phyloP scores from a whole-genome alignment of 1,140 invertebrate species.

The Lasioglossum baleicum region DNA sequence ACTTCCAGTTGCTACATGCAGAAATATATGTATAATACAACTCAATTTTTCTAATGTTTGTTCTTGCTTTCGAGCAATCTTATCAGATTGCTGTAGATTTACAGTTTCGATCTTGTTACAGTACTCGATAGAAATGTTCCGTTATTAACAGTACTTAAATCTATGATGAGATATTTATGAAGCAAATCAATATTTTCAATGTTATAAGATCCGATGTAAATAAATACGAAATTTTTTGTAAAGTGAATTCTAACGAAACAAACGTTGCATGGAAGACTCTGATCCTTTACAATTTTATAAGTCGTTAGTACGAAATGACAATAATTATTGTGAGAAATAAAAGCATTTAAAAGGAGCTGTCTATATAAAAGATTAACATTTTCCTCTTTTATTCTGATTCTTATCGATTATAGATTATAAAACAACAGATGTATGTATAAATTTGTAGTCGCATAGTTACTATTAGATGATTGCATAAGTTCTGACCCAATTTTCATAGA shows the following conservation, averaged over 20 bases:
- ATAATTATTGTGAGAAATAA: conserved; percentile 44
- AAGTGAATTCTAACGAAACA: conserved; percentile 8
- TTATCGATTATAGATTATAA: not conserved
- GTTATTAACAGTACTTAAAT: conserved; percentile 30
- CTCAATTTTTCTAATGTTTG: conserved; percentile 9
- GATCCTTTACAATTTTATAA: conserved; percentile 28
- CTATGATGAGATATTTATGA: not conserved
- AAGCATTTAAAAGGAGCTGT: not conserved
- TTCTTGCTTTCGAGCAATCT: not conserved
- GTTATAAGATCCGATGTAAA: conserved; percentile 20
- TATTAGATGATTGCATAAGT: too few relatives aligned
- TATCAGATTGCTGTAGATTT: not conserved
- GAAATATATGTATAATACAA: not conserved
- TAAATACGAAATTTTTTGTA: conserved; percentile 36
- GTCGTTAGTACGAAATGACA: conserved; percentile 22
- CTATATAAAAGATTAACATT: not conserved
- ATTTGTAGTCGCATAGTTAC: not conserved
- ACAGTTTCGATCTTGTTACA: not conserved
- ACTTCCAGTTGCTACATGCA: conserved; percentile 35
- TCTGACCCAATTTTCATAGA: too few relatives aligned
- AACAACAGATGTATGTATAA: not conserved
- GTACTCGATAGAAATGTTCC: not conserved
- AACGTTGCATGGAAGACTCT: not conserved
- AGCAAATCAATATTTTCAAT: not conserved
- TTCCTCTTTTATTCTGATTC: not conserved